Conservation (phyloP, 2,797 vertebrate genomes). For the Coregonus ussuriensis region DNA sequence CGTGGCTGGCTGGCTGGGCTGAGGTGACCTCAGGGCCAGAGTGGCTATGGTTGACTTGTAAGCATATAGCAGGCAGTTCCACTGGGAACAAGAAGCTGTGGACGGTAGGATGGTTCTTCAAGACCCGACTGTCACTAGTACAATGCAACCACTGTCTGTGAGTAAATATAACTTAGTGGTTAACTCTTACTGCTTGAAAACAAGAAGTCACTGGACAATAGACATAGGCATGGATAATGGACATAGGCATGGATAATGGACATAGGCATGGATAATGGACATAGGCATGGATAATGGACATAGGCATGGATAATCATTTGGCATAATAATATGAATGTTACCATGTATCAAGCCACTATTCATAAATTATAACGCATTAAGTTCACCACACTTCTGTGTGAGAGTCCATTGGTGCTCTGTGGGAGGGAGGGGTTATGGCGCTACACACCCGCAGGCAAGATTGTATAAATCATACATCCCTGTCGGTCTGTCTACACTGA, state of each 20-base stretch:
- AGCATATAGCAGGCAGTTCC: background rate
- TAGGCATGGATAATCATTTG: background rate
- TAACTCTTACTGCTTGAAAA: background rate
- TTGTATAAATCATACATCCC: background rate
- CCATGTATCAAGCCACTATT: background rate
- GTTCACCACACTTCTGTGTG: background rate
- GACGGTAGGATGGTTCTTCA: background rate
- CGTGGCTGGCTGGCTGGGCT: background rate
- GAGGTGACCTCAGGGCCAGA: background rate
- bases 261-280: background rate
- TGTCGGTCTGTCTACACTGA: background rate
- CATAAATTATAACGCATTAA: background rate
- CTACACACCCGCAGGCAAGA: background rate
- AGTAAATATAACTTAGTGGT: background rate
- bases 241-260: too few species aligned
- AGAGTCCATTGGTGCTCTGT: slow-evolving; percentile 1
- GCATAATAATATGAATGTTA: slow-evolving; percentile 1
- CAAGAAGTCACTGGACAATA: background rate
- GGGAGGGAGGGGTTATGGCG: background rate
- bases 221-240: too few species aligned
- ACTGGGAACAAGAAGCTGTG: background rate
- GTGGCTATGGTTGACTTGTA: background rate
- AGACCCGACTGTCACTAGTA: background rate
- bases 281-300: background rate
- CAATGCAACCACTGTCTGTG: background rate